Base-by-base conservation (phyloP, 2,113 vertebrate species). In the Fulmarus glacialis region DNA sequence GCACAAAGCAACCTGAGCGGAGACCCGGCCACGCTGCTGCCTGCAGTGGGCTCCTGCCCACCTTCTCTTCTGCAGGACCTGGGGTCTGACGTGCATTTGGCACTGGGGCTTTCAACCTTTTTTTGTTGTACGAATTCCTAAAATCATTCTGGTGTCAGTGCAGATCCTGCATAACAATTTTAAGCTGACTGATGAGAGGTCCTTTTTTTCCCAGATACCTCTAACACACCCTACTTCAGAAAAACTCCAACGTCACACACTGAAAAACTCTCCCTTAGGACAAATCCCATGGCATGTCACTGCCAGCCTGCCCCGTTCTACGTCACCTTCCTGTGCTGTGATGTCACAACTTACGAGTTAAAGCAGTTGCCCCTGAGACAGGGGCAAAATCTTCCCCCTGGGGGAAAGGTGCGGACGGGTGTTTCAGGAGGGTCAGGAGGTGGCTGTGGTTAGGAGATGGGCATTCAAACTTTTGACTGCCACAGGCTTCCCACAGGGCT, bases 31-130 rank as follows among this genome's bases (percentile, higher is more conserved):
- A 47, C 1, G 4, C 8, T 64, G 59, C 66, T 74, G 43, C 32
- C n/a, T 82, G 43, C 47, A 52, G 36, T 27, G 30, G 23, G 12
- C 12, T 92, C 29, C 42, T 70, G 53, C 8, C 12, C 40, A 43
- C 19, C 15, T 63, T 55, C n/a, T 74, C 56, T 56, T 70, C 50
- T 42, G 29, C 29, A 27, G 34, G 15, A 85, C 64, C 19, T 78
- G 21, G 40, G n/a, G 9, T n/a, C 30, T 82, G 38, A 24, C 20
- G 15, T 1, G 1, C 29, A 56, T 73, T 26, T 86, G 11, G 10
- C 1, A 0, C 20, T 42, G 6, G 14, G 4, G 15, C 2, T 8
- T 82, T 68, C 43, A 59, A 40, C 1, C 5, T 58, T 43, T 56
- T 32, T 64, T 71, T 62, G 22, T n/a, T 24, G 10, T 55, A 32